Percentiles rank a stretch among this genome's conserved stretches.
These are phyloP conservation scores for Pristionchus entomophagus DNA, from an alignment of 2,888 invertebrate genomes.

Conservation along the genomic window DNA sequence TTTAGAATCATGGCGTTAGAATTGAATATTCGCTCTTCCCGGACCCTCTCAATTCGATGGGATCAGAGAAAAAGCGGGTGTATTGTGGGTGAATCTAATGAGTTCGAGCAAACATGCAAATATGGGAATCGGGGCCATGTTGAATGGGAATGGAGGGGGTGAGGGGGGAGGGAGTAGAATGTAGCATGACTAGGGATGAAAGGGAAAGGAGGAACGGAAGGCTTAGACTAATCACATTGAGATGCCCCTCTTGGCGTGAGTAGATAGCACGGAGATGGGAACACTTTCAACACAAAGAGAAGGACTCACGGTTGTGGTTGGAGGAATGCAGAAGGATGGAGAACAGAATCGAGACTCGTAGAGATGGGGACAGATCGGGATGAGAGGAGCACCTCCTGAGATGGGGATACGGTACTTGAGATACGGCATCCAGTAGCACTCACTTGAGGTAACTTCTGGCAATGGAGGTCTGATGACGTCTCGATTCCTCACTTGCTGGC, in stretches of 20 bases:
- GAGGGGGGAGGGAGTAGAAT: neutral
- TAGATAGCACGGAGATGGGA: neutral
- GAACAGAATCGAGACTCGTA: conserved; percentile 49
- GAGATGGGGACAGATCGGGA: conserved; percentile 46
- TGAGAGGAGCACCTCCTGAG: conserved; percentile 43
- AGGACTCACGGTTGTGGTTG: neutral
- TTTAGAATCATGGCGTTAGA: neutral
- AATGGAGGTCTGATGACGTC: conserved; percentile 61
- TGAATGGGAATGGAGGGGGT: conserved; percentile 15
- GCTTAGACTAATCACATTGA: conserved; percentile 35
- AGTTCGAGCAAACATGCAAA: conserved; percentile 42
- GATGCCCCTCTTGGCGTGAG: neutral
- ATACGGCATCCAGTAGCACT: neutral
- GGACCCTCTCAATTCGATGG: neutral
- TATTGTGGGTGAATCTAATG: conserved; percentile 39
- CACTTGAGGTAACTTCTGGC: conserved; percentile 52
- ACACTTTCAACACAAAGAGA: neutral
- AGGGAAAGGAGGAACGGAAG: conserved; percentile 25
- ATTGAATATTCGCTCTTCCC: neutral
- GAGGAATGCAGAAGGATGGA: conserved; percentile 4
- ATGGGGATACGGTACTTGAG: neutral
- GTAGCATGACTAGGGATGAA: neutral
- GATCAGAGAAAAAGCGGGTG: conserved; percentile 5
- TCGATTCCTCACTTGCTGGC: conserved; percentile 56
- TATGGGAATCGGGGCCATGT: conserved; percentile 23